These are phyloP conservation scores for Drosophila gaucha DNA, from an alignment of 2,888 invertebrate genomes.

Conservation along the genomic window DNA sequence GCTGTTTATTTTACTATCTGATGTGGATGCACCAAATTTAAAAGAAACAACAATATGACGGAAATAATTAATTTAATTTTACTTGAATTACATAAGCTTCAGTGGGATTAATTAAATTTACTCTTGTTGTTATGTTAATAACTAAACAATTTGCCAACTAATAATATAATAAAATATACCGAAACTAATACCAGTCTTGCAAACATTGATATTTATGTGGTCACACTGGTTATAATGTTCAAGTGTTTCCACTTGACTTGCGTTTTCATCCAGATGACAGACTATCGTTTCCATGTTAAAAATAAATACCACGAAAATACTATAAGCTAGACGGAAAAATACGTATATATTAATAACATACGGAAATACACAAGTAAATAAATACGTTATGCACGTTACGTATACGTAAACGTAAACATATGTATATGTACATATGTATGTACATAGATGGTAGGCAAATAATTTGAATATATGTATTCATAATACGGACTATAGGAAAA, in stretches of 20 bases:
- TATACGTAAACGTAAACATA: too few relatives aligned
- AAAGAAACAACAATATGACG: not conserved
- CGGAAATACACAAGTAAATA: not conserved
- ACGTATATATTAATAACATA: not conserved
- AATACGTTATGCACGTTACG: not conserved
- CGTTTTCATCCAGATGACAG: not conserved
- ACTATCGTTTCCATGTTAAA: not conserved
- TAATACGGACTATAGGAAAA: not conserved
- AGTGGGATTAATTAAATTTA: not conserved
- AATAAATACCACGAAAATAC: constrained; percentile 1
- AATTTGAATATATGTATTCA: not conserved
- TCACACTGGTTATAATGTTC: constrained; percentile 5
- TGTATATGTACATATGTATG: too few relatives aligned
- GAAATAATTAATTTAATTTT: not conserved
- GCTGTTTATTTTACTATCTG: not conserved
- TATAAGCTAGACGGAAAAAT: not conserved
- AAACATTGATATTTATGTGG: not conserved
- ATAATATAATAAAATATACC: constrained; percentile 11
- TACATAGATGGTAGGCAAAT: too few relatives aligned
- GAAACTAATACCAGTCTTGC: not conserved
- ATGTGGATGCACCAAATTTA: not conserved
- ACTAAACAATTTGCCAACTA: not conserved
- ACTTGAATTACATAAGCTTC: not conserved
- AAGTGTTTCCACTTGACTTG: not conserved
- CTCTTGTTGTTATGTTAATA: not conserved